A percentile compares a stretch with the other conserved stretches of the same genome.
Conservation (phyloP, 2,797 vertebrate species). For the Crax fasciolata region DNA sequence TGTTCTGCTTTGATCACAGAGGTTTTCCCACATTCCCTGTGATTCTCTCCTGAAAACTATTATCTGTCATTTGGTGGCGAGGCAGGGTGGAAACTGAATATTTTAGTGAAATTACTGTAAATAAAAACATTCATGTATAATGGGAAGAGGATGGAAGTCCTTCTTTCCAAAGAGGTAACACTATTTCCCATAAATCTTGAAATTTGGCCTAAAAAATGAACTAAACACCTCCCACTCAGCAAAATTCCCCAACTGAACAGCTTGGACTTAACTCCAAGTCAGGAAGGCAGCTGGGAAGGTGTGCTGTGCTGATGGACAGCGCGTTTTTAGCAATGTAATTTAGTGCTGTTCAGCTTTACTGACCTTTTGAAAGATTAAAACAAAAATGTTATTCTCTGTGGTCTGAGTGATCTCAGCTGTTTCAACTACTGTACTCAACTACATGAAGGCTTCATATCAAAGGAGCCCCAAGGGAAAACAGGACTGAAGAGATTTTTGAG, state of each 20-base stretch:
- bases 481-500: slow-evolving; percentile 23
- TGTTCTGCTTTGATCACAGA: not conserved
- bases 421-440: slow-evolving; percentile 41
- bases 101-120: not conserved
- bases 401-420: slow-evolving; percentile 58
- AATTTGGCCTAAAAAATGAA: slow-evolving; percentile 30
- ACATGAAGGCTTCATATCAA: slow-evolving; percentile 58
- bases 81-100: not conserved
- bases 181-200: not conserved
- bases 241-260: slow-evolving; percentile 60
- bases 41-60: not conserved
- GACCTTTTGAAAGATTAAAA: slow-evolving; percentile 81
- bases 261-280: slow-evolving; percentile 41
- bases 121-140: not conserved
- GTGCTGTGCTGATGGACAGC: slow-evolving; percentile 63
- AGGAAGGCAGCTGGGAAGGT: slow-evolving; percentile 67
- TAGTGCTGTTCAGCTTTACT: slow-evolving; percentile 74
- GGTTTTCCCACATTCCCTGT: accelerated
- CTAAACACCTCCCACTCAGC: not conserved
- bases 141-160: not conserved
- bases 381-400: slow-evolving; percentile 75
- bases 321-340: slow-evolving; percentile 76
- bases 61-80: not conserved
- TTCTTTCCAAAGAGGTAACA: not conserved
- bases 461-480: slow-evolving; percentile 28